Evolutionary conservation across 2,113 vertebrate species (phyloP), one percentile per base, ranked within the genome.

Genomic region (Hypocryptadius cinnamomeus): DNA sequence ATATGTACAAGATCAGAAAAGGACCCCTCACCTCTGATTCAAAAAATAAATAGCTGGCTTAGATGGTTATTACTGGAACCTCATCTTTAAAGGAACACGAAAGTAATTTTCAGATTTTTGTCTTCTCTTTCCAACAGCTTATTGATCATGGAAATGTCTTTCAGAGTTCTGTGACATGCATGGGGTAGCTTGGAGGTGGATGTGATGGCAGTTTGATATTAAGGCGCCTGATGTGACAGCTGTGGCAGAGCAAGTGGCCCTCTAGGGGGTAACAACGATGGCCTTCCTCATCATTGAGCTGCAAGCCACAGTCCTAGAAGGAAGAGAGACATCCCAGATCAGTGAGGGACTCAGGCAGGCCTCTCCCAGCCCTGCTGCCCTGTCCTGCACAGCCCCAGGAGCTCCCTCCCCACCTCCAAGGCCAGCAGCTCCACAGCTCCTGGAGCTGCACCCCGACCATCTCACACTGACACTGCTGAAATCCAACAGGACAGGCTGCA

Each of bases 141-240:
- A 15, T 3, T 63, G 76, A 27, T 4, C 16, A 40, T 6, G 54
- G 79, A 24, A 94, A 45, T 15, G 44, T 79, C 92, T 53, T 74
- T 99, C 98, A 99, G 97, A 99, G 98, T 96, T 99, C 98, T 1
- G 99, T 99, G 94, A 99, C 98, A 5, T 99, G 99, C 88, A 99
- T 98, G 1, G 99, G 98, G 69, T 99, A 98, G 72, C 97, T 98
- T 8, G 98, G 97, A 27, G 98, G 97, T 1, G 97, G 97, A 57
- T 98, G 98, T 1, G 98, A 85, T 3, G 98, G 96, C 51, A 96
- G 95, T 73, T 98, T 97, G 15, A 97, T 92, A 79, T 98, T 98
- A 5, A 99, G 98, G 87, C 99, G 98, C 87, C 98, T 97, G 96
- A 99, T 98, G 54, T 99, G 99, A 95, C 99, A 99, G 89, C 98